phyloP scores from a whole-genome alignment of 2,797 vertebrate genomes.

The Pseudotriccus pelzelni region DNA sequence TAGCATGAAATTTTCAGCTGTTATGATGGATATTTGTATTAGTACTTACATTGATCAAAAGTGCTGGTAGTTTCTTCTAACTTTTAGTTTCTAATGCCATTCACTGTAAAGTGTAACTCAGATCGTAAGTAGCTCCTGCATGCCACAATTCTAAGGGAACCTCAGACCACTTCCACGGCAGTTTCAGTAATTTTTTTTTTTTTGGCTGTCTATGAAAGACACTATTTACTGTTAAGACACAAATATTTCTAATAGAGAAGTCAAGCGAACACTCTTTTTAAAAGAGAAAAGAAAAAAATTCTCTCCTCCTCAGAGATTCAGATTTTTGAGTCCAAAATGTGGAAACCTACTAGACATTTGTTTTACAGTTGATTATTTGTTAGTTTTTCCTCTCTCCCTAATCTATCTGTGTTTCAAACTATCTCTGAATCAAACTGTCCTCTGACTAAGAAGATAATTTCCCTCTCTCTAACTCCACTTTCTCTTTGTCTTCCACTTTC shows the following conservation, averaged over 20 bases:
- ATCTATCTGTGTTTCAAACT: neutral
- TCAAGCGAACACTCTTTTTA: neutral
- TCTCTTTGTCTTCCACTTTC: neutral
- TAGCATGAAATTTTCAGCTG: neutral
- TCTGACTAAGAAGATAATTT: neutral
- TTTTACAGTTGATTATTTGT: neutral
- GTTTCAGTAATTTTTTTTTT: neutral
- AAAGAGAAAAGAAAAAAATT: neutral
- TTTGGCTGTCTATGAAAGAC: neutral
- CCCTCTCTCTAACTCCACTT: neutral
- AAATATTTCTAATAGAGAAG: neutral
- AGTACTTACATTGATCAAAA: neutral
- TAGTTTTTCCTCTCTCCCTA: neutral
- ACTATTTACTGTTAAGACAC: neutral
- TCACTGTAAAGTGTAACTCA: neutral
- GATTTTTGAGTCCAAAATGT: neutral
- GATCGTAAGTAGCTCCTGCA: neutral
- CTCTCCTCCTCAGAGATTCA: neutral
- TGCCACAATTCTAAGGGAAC: neutral
- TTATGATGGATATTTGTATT: neutral
- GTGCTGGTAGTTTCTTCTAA: rapidly evolving
- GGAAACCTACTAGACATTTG: neutral
- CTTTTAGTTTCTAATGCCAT: neutral
- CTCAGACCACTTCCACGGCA: neutral
- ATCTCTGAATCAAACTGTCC: neutral